A percentile compares a stretch with the other conserved stretches of the same genome.
phyloP scores from a whole-genome alignment of 2,113 vertebrate species.

The Delphinapterus leucas region DNA sequence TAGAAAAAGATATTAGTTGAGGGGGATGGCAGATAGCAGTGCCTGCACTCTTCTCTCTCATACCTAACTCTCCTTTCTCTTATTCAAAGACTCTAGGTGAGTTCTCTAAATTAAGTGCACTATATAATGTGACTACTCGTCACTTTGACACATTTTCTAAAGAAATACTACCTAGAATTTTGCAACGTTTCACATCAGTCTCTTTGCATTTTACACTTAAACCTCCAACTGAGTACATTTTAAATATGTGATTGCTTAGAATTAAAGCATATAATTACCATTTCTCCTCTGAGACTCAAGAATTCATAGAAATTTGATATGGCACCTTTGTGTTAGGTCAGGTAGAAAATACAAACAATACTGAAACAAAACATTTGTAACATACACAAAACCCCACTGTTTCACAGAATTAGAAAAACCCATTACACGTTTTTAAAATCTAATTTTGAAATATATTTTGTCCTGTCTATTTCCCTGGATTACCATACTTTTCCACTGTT shows the following conservation, averaged over 20 bases:
- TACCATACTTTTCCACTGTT: not conserved
- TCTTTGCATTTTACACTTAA: not conserved
- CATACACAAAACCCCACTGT: not conserved
- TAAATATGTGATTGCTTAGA: slow-evolving; percentile 10
- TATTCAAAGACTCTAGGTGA: not conserved
- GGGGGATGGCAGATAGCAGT: not conserved
- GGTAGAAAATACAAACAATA: not conserved
- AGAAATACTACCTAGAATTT: not conserved
- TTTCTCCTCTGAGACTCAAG: not conserved
- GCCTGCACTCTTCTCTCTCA: not conserved
- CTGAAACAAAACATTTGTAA: not conserved
- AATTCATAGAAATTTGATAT: not conserved
- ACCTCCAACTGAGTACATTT: not conserved
- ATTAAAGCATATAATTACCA: slow-evolving; percentile 22
- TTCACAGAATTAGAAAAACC: slow-evolving; percentile 1
- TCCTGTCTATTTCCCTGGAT: not conserved
- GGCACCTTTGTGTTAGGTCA: not conserved
- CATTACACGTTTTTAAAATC: not conserved
- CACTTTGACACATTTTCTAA: not conserved
- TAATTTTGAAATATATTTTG: not conserved
- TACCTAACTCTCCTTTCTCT: not conserved
- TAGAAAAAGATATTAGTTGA: not conserved
- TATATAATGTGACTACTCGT: not conserved
- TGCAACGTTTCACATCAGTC: not conserved
- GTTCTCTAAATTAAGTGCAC: not conserved